Evolutionary conservation across 1,140 invertebrate genomes (phyloP), one percentile per base, ranked within the genome.

Genomic region (Hyposmocoma kahamanoa): DNA sequence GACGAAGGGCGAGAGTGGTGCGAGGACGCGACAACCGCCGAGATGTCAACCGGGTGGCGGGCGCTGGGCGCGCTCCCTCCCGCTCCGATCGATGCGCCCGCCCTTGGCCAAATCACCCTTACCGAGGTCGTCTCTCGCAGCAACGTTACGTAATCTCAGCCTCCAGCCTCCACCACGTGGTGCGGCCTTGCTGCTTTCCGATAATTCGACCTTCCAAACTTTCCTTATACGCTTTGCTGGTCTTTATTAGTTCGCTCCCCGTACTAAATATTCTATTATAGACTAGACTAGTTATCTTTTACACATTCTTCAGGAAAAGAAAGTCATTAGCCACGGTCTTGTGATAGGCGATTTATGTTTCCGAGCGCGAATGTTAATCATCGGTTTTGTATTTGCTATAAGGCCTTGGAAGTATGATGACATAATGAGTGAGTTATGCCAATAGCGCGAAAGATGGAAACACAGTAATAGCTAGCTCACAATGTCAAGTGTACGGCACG

Each of bases 401-500:
- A 53, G 50, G 45, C 39, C 39, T 30, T 26, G 38, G 43, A 50
- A 62, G 28, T 47, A 41, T 36, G 15, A 48, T 75, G 66, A 73
- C 53, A 60, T 67, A 70, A 72, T 46, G 53, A 52, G 53, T 26
- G 47, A 71, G 70, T 60, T 59, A 75, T 69, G 66, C 58, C 62
- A 71, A 71, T 68, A 49, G 53, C 59, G 50, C 49, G 56, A 71
- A 58, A 49, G 55, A 72, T 61, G 50, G 39, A 47, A 11, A 22
- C 46, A 26, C 59, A 53, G 55, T 61, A 64, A 67, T 67, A 72
- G 65, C 51, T 50, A 46, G 52, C 48, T 53, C 42, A 67, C 80
- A 84, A 84, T 84, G 78, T 84, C 74, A 80, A 84, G 80, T 72
- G 64, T 78, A 80, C 68, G 63, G 1, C 9, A 4, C 38, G 28